These are phyloP conservation scores for Brachyhypopomus occidentalis DNA, from an alignment of 2,113 vertebrate genomes.

Conservation along the genomic window DNA sequence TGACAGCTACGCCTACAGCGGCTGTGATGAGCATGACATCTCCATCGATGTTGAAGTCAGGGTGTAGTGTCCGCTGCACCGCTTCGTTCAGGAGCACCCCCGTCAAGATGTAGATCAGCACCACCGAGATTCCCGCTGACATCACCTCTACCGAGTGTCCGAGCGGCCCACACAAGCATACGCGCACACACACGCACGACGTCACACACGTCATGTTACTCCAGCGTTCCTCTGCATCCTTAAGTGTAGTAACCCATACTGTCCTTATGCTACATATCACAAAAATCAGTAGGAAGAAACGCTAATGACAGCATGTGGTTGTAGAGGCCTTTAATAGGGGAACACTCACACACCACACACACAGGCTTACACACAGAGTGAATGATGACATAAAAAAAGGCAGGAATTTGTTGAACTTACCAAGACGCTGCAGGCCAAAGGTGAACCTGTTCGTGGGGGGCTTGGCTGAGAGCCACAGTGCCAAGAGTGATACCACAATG, in stretches of 20 bases:
- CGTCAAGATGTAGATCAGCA: slow-evolving; percentile 92
- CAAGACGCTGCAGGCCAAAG: slow-evolving; percentile 94
- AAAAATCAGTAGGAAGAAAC: neutral
- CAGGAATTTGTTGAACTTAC: slow-evolving; percentile 64
- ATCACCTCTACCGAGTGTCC: slow-evolving; percentile 82
- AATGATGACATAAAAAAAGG: neutral
- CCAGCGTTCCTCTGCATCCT: no score
- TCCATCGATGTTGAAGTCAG: slow-evolving; percentile 93
- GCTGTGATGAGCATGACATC: slow-evolving; percentile 97
- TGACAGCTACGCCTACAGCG: slow-evolving; percentile 93
- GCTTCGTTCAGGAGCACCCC: slow-evolving; percentile 90
- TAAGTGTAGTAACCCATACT: no score
- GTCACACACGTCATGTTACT: neutral
- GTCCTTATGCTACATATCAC: neutral
- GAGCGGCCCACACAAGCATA: neutral
- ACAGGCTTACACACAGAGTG: neutral
- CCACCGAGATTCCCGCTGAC: slow-evolving; percentile 89
- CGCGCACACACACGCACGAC: slow-evolving; percentile 11
- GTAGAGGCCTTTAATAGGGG: no score
- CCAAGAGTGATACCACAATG: slow-evolving; percentile 91
- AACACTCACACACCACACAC: no score
- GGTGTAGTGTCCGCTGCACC: slow-evolving; percentile 89
- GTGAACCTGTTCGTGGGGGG: slow-evolving; percentile 90
- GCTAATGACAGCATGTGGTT: no score
- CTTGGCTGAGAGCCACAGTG: slow-evolving; percentile 92